Percentiles rank a stretch among this genome's conserved stretches.
phyloP scores from a whole-genome alignment of 1,140 invertebrate species.

The Calliphora vicina region DNA sequence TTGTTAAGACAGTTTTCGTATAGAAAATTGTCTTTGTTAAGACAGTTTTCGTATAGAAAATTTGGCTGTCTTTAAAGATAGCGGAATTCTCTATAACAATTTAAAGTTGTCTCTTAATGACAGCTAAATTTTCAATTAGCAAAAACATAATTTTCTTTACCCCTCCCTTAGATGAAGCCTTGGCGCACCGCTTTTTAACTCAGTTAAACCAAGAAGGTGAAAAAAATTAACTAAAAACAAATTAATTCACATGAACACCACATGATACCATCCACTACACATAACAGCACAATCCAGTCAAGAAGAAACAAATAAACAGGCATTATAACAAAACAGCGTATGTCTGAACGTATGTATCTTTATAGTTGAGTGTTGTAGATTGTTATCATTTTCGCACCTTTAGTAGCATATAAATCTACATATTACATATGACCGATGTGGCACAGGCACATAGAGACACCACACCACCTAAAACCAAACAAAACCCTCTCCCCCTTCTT shows the following conservation, averaged over 20 bases:
- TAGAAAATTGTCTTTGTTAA: too few relatives aligned
- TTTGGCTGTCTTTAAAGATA: too few relatives aligned
- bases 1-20: too few relatives aligned
- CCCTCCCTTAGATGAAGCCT: too few relatives aligned
- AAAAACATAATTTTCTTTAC: too few relatives aligned
- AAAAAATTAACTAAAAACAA: slow-evolving; percentile 30
- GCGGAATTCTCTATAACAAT: too few relatives aligned
- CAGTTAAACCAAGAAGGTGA: not conserved
- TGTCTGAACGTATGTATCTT: not conserved
- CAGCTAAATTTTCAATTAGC: too few relatives aligned
- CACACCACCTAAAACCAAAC: not conserved
- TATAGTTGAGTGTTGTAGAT: slow-evolving; percentile 24
- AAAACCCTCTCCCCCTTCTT: not conserved
- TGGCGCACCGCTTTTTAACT: too few relatives aligned
- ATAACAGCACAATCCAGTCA: not conserved
- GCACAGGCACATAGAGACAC: not conserved
- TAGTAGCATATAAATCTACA: slow-evolving; percentile 34
- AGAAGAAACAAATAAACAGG: not conserved
- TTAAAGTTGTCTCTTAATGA: too few relatives aligned
- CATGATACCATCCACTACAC: not conserved
- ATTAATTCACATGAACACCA: slow-evolving; percentile 21
- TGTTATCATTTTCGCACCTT: slow-evolving; percentile 35
- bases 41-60: too few relatives aligned
- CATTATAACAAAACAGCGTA: not conserved
- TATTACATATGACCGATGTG: slow-evolving; percentile 33